These are phyloP conservation scores for Conchocele bisecta DNA, from an alignment of 2,888 invertebrate species.

Conservation along the genomic window DNA sequence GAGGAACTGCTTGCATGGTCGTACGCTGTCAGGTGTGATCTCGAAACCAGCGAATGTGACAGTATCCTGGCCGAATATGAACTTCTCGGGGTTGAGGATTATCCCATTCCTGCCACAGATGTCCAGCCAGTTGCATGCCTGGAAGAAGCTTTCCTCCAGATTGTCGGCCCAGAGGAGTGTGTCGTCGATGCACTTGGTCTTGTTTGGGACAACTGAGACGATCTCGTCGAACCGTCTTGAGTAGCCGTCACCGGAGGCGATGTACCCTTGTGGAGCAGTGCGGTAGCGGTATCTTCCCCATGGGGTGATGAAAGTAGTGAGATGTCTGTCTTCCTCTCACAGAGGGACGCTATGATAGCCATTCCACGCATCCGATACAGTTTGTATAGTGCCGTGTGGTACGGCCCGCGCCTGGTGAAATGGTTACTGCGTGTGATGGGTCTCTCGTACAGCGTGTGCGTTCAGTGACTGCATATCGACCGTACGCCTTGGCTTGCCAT, in stretches of 20 bases:
- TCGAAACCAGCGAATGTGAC: conserved; percentile 56
- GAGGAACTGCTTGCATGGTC: conserved; percentile 49
- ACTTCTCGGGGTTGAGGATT: conserved; percentile 59
- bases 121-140: conserved; percentile 59
- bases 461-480: conserved; percentile 68
- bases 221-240: conserved; percentile 60
- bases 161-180: conserved; percentile 36
- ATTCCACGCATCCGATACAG: no score
- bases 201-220: conserved; percentile 61
- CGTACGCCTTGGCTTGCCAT: conserved; percentile 61
- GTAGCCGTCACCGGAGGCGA: conserved; percentile 64
- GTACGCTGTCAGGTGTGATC: conserved; percentile 40
- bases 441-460: conserved; percentile 55
- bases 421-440: conserved; percentile 59
- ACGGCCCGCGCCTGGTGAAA: conserved; percentile 65
- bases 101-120: conserved; percentile 62
- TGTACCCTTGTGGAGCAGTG: conserved; percentile 63
- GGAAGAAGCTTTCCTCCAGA: conserved; percentile 51
- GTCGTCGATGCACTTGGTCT: conserved; percentile 63
- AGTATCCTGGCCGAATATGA: conserved; percentile 47
- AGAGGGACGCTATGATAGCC: no score
- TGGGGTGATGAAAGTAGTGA: conserved; percentile 62
- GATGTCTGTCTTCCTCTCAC: no score
- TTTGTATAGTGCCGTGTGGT: no score
- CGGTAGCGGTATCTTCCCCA: conserved; percentile 64